Percentiles rank a stretch among this genome's conserved stretches.
phyloP scores from a whole-genome alignment of 2,113 vertebrate genomes.

The Manacus vitellinus region DNA sequence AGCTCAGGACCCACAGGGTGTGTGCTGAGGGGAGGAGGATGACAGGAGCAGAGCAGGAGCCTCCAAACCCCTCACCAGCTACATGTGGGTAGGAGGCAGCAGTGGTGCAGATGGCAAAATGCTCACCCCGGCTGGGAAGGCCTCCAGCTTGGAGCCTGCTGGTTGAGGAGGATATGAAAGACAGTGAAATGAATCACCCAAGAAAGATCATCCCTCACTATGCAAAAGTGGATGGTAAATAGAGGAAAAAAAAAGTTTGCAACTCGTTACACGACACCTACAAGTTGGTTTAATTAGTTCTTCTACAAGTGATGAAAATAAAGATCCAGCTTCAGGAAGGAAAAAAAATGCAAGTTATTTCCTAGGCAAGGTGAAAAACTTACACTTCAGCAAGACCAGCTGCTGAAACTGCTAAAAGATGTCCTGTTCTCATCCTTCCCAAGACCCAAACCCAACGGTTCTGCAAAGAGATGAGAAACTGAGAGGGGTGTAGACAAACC shows the following conservation, averaged over 20 bases:
- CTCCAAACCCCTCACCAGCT: neutral
- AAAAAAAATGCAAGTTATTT: neutral
- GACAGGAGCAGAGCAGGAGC: neutral
- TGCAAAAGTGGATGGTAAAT: neutral
- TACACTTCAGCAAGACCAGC: neutral
- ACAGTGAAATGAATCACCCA: conserved; percentile 27
- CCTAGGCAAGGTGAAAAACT: neutral
- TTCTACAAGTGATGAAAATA: neutral
- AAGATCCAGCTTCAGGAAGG: neutral
- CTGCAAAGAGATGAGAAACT: neutral
- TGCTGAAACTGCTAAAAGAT: neutral
- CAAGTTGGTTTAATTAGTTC: neutral
- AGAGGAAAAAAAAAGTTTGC: neutral
- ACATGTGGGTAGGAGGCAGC: neutral
- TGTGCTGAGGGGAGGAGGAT: neutral
- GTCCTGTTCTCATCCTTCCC: neutral
- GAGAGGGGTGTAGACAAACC: neutral
- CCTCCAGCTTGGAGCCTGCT: conserved; percentile 30
- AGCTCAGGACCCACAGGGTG: neutral
- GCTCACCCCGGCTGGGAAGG: neutral
- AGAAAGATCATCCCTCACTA: neutral
- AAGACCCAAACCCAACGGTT: neutral
- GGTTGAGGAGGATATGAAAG: neutral
- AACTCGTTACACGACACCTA: neutral
- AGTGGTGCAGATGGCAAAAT: neutral